phyloP scores from a whole-genome alignment of 2,797 vertebrate species.

The Pangasius larnaudii region DNA sequence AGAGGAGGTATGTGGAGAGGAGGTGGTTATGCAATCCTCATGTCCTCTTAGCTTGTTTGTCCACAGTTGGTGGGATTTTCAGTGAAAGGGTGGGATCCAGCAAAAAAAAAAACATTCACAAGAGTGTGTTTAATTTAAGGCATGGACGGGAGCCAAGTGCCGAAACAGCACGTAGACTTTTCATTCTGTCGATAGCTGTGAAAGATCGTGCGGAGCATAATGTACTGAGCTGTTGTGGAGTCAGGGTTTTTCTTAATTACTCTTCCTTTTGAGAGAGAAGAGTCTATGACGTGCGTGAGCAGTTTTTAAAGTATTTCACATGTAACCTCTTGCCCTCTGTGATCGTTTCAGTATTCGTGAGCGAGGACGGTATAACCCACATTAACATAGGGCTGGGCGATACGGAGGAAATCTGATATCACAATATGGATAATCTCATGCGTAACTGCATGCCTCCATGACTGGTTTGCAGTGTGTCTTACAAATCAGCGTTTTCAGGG shows the following conservation, averaged over 20 bases:
- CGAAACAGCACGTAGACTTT: constrained; percentile 33
- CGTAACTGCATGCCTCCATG: neutral
- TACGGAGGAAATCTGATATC: neutral
- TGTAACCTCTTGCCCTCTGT: neutral
- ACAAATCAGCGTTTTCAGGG: no score
- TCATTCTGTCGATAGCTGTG: constrained; percentile 22
- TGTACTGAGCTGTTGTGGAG: constrained; percentile 30
- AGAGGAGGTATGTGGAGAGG: constrained; percentile 35
- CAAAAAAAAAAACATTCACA: constrained; percentile 25
- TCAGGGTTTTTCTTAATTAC: constrained; percentile 42
- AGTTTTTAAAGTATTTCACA: neutral
- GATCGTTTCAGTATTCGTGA: neutral
- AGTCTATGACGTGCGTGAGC: neutral
- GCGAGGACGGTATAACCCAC: neutral
- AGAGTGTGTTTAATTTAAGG: constrained; percentile 40
- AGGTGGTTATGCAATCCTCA: constrained; percentile 36
- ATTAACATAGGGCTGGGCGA: neutral
- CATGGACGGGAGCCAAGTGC: constrained; percentile 27
- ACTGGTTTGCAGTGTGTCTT: neutral
- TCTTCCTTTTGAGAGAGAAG: neutral
- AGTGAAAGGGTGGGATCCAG: constrained; percentile 15
- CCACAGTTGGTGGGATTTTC: constrained; percentile 34
- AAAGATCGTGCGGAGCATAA: constrained; percentile 27
- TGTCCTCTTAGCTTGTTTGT: constrained; percentile 36
- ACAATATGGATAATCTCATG: neutral